Percentiles rank a stretch among this genome's conserved stretches.
Evolutionary conservation across 2,113 vertebrate species (phyloP).

Genomic region (Semicossyphus pulcher): DNA sequence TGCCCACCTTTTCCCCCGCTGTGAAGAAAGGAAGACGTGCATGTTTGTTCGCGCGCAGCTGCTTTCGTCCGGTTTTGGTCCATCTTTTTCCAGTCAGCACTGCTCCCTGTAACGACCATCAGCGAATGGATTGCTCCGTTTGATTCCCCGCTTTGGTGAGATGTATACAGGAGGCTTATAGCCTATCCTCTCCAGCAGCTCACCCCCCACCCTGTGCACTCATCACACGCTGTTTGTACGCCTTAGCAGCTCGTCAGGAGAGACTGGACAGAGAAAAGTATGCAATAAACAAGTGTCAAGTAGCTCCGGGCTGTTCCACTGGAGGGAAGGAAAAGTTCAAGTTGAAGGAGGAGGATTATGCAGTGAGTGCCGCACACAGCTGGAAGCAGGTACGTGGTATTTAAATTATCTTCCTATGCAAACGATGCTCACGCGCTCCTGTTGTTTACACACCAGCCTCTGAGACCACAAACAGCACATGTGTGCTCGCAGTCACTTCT

Average conservation of each 20-base stretch:
- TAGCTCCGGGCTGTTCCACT: slow-evolving; percentile 46
- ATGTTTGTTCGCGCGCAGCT: slow-evolving; percentile 39
- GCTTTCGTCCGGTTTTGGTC: slow-evolving; percentile 5
- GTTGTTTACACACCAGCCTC: slow-evolving; percentile 37
- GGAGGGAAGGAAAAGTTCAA: slow-evolving; percentile 80
- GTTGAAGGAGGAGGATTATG: slow-evolving; percentile 73
- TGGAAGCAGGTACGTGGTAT: slow-evolving; percentile 80
- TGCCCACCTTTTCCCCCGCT: slow-evolving; percentile 54
- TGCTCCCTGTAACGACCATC: slow-evolving; percentile 16
- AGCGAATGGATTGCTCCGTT: slow-evolving; percentile 68
- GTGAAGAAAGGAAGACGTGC: slow-evolving; percentile 47
- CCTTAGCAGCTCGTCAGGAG: slow-evolving; percentile 38
- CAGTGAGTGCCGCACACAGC: slow-evolving; percentile 59
- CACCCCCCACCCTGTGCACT: slow-evolving; percentile 34
- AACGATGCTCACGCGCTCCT: slow-evolving; percentile 28
- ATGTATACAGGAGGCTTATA: slow-evolving; percentile 59
- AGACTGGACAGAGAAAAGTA: slow-evolving; percentile 68
- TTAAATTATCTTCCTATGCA: slow-evolving; percentile 31
- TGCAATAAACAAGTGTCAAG: slow-evolving; percentile 67
- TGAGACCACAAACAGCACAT: slow-evolving; percentile 29
- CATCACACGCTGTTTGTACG: slow-evolving; percentile 22
- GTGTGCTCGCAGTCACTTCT: slow-evolving; percentile 38
- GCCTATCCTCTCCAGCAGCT: slow-evolving; percentile 53
- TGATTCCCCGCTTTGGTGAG: slow-evolving; percentile 62
- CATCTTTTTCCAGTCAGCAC: slow-evolving; percentile 21